Base-by-base conservation (phyloP, 1,140 invertebrate genomes). In the Maniola jurtina region DNA sequence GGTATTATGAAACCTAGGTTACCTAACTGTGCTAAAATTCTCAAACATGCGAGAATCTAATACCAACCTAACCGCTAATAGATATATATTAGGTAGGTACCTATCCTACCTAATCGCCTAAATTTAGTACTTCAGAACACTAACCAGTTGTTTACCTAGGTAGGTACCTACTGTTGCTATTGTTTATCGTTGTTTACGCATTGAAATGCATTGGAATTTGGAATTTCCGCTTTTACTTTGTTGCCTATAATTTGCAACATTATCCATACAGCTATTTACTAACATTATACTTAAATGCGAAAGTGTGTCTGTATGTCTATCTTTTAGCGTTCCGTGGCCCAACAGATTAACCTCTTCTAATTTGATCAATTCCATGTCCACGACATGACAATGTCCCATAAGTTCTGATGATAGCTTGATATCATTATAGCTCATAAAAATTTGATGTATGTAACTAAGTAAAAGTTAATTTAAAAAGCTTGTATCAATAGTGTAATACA, bases 61-160 rank as follows among this genome's bases (percentile, higher is more conserved):
- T n/a, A n/a, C n/a, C n/a, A n/a, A n/a, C n/a, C n/a, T n/a, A n/a
- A n/a, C n/a, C n/a, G n/a, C n/a, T n/a, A n/a, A n/a, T n/a, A n/a
- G n/a, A n/a, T n/a, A n/a, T n/a, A n/a, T n/a, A n/a, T n/a, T 66
- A 66, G 40, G 6, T 45, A 45, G 10, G 11, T 45, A 45, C 42
- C 13, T 45, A 45, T 25, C 42, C 42, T n/a, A 45, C 42, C 38
- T 45, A 45, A 9, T 9, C 36, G 55, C 36, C 64, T 66, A 66
- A 45, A 66, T 66, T 66, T 66, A 66, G 64, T 66, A 52, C 25
- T 55, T 60, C 55, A 66, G 57, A 66, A 66, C 50, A 47, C 58
- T 55, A 66, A 66, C 64, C 57, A 61, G 55, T 66, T 61, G 64
- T 66, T 66, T 66, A 66, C 25, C 25, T 25, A 25, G 1, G 1